Evolutionary conservation across 2,888 invertebrate genomes (phyloP), one percentile per base, ranked within the genome.

Genomic region (Epiperipatus broadwayi): DNA sequence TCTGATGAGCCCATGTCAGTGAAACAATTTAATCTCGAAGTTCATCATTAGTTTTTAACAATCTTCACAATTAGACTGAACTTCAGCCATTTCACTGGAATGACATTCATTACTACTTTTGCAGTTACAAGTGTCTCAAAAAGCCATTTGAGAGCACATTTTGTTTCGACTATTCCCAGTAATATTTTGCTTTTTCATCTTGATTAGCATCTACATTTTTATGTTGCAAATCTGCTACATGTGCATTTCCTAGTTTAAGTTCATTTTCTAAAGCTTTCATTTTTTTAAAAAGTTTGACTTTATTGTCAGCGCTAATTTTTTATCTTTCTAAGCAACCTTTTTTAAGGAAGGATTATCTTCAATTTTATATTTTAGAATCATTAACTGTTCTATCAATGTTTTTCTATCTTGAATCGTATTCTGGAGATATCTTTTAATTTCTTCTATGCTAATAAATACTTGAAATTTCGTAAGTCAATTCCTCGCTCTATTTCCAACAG

Each of bases 131-230:
- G n/a, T n/a, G n/a, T n/a, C n/a, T 73, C 70, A 47, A 75, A 73
- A 0, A 78, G 54, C 42, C 66, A 67, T 50, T 73, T 75, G 2
- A 80, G 54, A 0, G 75, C 76, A 19, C 66, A 67, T 53, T 80
- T 80, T 0, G 78, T 76, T 53, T 85, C 84, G 1, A 66, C 61
- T 70, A 83, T 72, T 80, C 77, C 65, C 72, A 75, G 42, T 76
- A 67, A 0, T 68, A 65, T 48, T 72, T 72, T 0, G 69, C 61
- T 53, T 74, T 75, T 48, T 67, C 69, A 48, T 79, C 78, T 64
- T 76, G 74, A 52, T 81, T 76, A 16, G 75, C 74, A 43, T 78
- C 74, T n/a, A 78, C 57, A 33, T 84, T 70, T 56, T 81, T 78
- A 55, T 78, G 77, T 48, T 80, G 77, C 21, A 83, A 54, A 47